Evolutionary conservation across 2,888 invertebrate genomes (phyloP).

Genomic region (Silvanus unidentatus): DNA sequence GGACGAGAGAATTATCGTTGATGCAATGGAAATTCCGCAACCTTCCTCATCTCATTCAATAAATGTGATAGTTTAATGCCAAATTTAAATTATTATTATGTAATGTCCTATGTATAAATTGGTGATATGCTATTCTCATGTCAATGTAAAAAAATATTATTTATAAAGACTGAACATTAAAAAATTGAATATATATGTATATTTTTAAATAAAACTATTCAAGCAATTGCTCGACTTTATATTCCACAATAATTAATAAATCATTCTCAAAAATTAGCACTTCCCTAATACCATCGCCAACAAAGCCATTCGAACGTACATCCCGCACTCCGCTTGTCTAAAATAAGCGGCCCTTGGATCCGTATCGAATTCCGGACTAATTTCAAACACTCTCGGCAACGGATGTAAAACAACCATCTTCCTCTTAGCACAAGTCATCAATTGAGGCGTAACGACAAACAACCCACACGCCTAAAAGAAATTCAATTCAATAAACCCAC

Average conservation of each 20-base stretch:
- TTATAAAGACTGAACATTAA: background rate
- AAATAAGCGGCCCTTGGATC: conserved; percentile 98
- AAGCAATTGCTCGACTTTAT: too few relatives aligned
- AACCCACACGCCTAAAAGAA: conserved; percentile 72
- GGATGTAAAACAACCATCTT: conserved; percentile 98
- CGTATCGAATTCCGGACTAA: conserved; percentile 89
- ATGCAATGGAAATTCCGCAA: conserved; percentile 32
- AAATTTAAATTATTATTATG: background rate
- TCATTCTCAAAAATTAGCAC: conserved; percentile 28
- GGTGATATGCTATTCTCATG: too few relatives aligned
- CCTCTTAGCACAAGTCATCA: conserved; percentile 91
- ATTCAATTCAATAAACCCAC: conserved; percentile 4
- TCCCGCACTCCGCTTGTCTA: conserved; percentile 94
- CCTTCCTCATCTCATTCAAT: conserved; percentile 17
- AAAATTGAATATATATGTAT: background rate
- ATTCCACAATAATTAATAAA: too few relatives aligned
- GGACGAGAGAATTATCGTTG: conserved; percentile 32
- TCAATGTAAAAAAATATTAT: background rate
- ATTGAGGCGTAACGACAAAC: conserved; percentile 85
- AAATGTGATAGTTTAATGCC: conserved; percentile 23
- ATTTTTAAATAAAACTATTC: background rate
- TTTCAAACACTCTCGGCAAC: conserved; percentile 89
- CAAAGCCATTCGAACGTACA: conserved; percentile 98
- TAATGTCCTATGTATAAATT: background rate
- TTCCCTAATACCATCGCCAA: conserved; percentile 81